Evolutionary conservation across 2,113 vertebrate species (phyloP).

Genomic region (Hiodon tergisus): DNA sequence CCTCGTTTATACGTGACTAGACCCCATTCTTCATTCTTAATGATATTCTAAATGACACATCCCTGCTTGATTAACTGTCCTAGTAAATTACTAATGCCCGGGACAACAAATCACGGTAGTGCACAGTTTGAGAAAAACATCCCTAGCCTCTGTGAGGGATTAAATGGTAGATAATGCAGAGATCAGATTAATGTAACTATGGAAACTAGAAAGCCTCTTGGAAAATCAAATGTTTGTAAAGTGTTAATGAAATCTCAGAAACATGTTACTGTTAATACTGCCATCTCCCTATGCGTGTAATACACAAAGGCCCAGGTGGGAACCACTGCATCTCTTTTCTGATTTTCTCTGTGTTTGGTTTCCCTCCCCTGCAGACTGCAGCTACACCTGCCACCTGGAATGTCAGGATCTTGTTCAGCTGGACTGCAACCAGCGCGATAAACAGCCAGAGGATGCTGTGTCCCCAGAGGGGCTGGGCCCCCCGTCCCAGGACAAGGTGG

Average conservation of each 20-base stretch:
- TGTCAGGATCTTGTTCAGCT: constrained; percentile 65
- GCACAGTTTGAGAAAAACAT: neutral
- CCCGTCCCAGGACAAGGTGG: constrained; percentile 52
- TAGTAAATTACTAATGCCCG: neutral
- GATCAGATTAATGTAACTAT: neutral
- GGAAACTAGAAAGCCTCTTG: constrained; percentile 9
- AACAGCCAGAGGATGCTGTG: constrained; percentile 30
- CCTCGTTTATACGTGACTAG: neutral
- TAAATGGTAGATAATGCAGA: neutral
- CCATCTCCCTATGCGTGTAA: too few species aligned
- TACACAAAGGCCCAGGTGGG: too few species aligned
- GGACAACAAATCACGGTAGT: neutral
- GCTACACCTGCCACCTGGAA: constrained; percentile 67
- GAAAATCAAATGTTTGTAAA: neutral
- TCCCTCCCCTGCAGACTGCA: constrained; percentile 52
- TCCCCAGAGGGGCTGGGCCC: constrained; percentile 47
- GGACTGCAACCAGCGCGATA: constrained; percentile 54
- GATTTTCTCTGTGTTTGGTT: neutral
- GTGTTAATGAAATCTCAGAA: constrained; percentile 1
- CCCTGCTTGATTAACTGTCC: neutral
- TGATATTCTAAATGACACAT: neutral
- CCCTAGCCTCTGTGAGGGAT: neutral
- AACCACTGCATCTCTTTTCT: neutral
- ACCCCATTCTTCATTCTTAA: neutral
- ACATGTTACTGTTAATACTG: neutral